Conservation (phyloP, 2,113 vertebrate genomes). For the Chamaetylas fuelleborni region DNA sequence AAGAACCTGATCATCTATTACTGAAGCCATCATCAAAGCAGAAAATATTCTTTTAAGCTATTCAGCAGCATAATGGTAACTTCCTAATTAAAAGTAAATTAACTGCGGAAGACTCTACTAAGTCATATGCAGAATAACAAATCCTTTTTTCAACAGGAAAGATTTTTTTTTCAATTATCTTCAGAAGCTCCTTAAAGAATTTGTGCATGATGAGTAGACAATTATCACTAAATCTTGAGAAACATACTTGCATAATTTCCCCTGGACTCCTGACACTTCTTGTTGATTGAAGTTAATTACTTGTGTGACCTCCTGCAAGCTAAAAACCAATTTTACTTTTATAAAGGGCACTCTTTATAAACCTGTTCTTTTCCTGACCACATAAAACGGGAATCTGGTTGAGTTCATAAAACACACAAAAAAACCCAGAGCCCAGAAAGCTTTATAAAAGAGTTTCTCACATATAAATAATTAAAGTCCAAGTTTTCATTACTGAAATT, state of each 20-base stretch:
- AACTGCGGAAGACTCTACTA: not conserved
- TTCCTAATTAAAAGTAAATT: slow-evolving; percentile 36
- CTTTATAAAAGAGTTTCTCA: not conserved
- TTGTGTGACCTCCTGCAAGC: slow-evolving; percentile 25
- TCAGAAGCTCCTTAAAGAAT: slow-evolving; percentile 29
- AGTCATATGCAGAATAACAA: not conserved
- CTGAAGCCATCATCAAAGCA: not conserved
- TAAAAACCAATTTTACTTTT: slow-evolving; percentile 12
- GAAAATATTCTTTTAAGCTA: not conserved
- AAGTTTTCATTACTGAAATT: not conserved
- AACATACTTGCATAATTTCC: slow-evolving; percentile 37
- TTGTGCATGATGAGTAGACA: slow-evolving; percentile 8
- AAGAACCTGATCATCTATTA: not conserved
- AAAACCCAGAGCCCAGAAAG: not conserved
- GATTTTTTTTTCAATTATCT: not conserved
- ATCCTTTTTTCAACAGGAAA: not conserved
- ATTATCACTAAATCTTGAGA: slow-evolving; percentile 50
- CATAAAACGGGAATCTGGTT: not conserved
- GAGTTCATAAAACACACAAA: not conserved
- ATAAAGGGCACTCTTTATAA: slow-evolving; percentile 12
- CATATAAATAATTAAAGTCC: not conserved
- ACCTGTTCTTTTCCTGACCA: not conserved
- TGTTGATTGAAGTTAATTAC: slow-evolving; percentile 65
- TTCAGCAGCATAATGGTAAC: not conserved
- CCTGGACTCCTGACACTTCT: slow-evolving; percentile 27